Base-by-base conservation (phyloP, 2,888 invertebrate species). In the Lepeophtheirus nordmannii region DNA sequence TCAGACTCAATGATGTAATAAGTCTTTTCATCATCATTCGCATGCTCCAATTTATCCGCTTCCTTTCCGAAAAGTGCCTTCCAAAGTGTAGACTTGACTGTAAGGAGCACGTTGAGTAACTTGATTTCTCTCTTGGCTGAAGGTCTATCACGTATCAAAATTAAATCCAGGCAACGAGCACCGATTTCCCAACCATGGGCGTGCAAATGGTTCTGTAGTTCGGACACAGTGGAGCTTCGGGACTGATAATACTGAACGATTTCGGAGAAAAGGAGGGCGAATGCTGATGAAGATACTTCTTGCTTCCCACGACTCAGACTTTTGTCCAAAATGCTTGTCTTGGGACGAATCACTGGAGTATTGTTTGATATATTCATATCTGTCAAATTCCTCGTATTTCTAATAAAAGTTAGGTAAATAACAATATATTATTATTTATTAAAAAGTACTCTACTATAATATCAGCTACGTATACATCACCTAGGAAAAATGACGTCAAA, bases 1-100 rank as follows among this genome's bases (percentile, higher is more conserved):
- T 98, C 97, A 73, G 93, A 93, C 76, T 98, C 98, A 75, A 98
- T 97, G 57, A 99, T 87, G 73, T 97, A 97, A 77, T 97, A 98
- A 0, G 92, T 96, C 70, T 87, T 84, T 74, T 96, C 94, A 78
- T 98, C 96, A 77, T 98, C 97, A 77, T 96, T 97, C 3, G 96
- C 93, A 77, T 96, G 92, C 74, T 98, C 98, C 70, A 98, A 76
- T 74, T 97, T 97, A 74, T 99, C 98, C 40, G 97, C 97, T 79
- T 98, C 98, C 74, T 90, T 89, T 1, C 96, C 96, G 81, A 96
- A 98, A 22, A 99, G 77, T 65, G 87, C 88, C 82, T 96, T 97
- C 98, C 98, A 98, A 17, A 99, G 79, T 0, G 91, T 91, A 7
- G 90, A 89, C 75, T 97, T 96, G 1, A 98, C 85, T 77, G 97